Conservation (phyloP, 2,113 vertebrate genomes). For the Pristiophorus japonicus region DNA sequence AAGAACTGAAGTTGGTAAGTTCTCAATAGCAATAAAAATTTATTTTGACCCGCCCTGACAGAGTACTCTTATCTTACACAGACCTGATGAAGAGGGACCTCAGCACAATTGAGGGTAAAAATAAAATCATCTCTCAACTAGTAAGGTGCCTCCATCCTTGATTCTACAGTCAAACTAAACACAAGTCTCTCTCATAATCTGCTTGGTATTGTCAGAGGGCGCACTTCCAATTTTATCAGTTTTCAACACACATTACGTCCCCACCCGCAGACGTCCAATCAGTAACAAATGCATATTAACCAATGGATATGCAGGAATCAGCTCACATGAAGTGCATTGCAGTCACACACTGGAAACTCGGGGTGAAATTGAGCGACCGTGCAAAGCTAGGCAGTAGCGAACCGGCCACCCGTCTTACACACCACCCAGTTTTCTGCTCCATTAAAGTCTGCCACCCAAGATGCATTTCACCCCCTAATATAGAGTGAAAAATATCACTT, state of each 20-base stretch:
- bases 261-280: neutral
- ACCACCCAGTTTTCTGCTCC: neutral
- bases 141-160: neutral
- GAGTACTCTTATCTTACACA: neutral
- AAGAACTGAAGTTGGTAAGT: slow-evolving; percentile 66
- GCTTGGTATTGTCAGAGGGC: neutral
- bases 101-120: neutral
- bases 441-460: neutral
- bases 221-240: neutral
- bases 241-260: neutral
- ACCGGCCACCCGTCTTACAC: neutral
- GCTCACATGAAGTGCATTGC: neutral
- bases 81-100: neutral
- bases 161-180: neutral
- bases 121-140: neutral
- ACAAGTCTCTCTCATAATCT: neutral
- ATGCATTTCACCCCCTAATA: neutral
- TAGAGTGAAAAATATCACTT: neutral
- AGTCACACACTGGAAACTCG: neutral
- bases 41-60: neutral
- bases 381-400: neutral
- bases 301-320: neutral
- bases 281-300: neutral
- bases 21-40: neutral
- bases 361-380: neutral